Base-by-base conservation (phyloP, 2,113 vertebrate genomes). In the Pantherophis guttatus region DNA sequence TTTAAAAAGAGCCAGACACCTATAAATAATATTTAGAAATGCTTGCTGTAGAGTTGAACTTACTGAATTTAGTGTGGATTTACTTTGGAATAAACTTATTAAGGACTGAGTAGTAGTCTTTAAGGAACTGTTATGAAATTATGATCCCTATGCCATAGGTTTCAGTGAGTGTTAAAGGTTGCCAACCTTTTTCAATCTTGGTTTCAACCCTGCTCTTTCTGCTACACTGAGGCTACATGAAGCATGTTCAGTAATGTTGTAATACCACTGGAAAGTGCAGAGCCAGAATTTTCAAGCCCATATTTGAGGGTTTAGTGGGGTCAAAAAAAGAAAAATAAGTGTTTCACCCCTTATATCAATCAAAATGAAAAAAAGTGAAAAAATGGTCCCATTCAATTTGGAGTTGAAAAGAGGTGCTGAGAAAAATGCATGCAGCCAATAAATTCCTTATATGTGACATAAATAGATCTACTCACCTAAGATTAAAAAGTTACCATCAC, bases 21-120 rank as follows among this genome's bases (percentile, higher is more conserved):
- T 94, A 94, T 96, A 95, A 96, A 96, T 94, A 94, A 94, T 95
- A 95, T 39, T 0, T 91, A 95, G 95, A 94, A 86, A 93, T 10
- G 26, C 55, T 92, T 65, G 87, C n/a, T 88, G 26, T 17, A 15
- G 39, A 48, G 23, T 26, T 44, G 58, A 39, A 59, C 23, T 23
- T 85, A 65, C 15, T 92, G 91, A 65, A 24, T 19, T 91, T 15
- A 87, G 33, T 87, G 19, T 21, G 9, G 26, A n/a, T n/a, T 50
- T 89, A 21, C 55, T 87, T 87, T 15, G 48, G 54, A 59, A 50
- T 92, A 87, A 65, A 26, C 9, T 12, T 48, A 48, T 87, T 65
- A n/a, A 85, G 24, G 33, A 17, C 26, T 91, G 33, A 9, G 19
- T 33, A 93, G 70, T 81, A 94, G 59, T 91, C 44, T 87, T 91